Percentiles rank a stretch among this genome's conserved stretches.
Conservation (phyloP, 2,113 vertebrate genomes). For the Aegithalos caudatus region DNA sequence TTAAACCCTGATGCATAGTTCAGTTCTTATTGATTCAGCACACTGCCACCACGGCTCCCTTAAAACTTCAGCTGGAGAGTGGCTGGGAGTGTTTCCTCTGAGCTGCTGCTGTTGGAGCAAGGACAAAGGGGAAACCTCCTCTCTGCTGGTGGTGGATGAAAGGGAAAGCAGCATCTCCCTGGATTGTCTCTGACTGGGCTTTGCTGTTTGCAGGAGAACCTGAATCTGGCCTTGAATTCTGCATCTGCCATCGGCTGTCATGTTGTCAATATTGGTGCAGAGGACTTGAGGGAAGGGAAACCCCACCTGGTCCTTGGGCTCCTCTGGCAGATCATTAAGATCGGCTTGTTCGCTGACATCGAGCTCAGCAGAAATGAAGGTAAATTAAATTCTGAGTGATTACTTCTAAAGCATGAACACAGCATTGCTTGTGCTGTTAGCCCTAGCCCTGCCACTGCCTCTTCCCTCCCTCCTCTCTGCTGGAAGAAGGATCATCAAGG, state of each 20-base stretch:
- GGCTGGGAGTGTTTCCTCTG: accelerated
- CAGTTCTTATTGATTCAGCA: neutral
- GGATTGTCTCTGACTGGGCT: neutral
- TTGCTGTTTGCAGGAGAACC: slow-evolving; percentile 84
- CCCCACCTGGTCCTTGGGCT: slow-evolving; percentile 94
- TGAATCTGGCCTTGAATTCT: slow-evolving; percentile 95
- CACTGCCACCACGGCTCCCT: neutral
- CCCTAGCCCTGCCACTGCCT: accelerated
- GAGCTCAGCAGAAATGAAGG: slow-evolving; percentile 96
- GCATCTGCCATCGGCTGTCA: slow-evolving; percentile 97
- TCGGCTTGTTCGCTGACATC: slow-evolving; percentile 93
- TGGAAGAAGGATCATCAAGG: neutral
- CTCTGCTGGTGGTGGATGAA: neutral
- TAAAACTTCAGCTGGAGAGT: neutral
- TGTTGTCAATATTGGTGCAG: slow-evolving; percentile 96
- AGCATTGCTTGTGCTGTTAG: neutral
- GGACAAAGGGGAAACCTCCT: neutral
- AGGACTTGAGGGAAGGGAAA: slow-evolving; percentile 93
- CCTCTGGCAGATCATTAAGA: slow-evolving; percentile 98
- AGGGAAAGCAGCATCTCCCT: neutral
- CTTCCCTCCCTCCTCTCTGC: neutral
- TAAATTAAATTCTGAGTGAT: slow-evolving; percentile 25
- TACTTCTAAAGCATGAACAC: neutral
- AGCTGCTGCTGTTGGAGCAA: neutral
- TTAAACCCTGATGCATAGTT: neutral